Base-by-base conservation (phyloP, 2,113 vertebrate genomes). In the Echinops telfairi region DNA sequence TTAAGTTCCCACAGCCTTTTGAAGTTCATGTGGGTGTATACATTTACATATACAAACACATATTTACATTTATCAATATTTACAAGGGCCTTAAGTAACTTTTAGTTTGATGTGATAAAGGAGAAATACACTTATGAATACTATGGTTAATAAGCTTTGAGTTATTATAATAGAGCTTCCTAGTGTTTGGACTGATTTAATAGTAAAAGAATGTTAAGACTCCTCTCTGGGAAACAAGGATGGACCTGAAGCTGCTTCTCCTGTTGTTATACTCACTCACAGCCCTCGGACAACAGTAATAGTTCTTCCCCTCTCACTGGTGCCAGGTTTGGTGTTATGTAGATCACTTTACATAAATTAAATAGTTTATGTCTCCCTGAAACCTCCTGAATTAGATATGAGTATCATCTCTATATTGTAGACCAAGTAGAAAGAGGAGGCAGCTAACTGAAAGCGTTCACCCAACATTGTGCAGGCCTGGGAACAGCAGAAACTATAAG, bases 41-140 rank as follows among this genome's bases (percentile, higher is more conserved):
- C 40, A 40, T 40, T 4, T 40, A 40, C 40, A 40, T 40, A 53
- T 53, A 14, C 10, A 53, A 53, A 53, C 47, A 53, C 12, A 53
- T 53, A 53, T 53, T 53, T 53, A 53, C 47, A 53, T 11, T 53
- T 53, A 62, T 62, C 14, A 3, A 62, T 62, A 62, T 62, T 62
- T 16, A 8, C 27, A 25, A 43, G 25, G 27, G 76, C 14, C 95
- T 73, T 66, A 95, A 89, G 66, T 85, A 40, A 85, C 60, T 85
- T 77, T 38, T 27, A 76, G 2, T 86, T 83, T 25, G 70, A 66
- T 85, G 89, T 90, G 22, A 31, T 94, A 79, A 91, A 6, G 75
- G 15, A 91, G 12, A 88, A 86, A 81, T 81, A 70, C 16, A 62
- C 15, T 79, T 81, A 60, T 60, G 15, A 87, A 77, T 89, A 81